Base-by-base conservation (phyloP, 1,140 invertebrate genomes). In the Tetramorium alpestre region DNA sequence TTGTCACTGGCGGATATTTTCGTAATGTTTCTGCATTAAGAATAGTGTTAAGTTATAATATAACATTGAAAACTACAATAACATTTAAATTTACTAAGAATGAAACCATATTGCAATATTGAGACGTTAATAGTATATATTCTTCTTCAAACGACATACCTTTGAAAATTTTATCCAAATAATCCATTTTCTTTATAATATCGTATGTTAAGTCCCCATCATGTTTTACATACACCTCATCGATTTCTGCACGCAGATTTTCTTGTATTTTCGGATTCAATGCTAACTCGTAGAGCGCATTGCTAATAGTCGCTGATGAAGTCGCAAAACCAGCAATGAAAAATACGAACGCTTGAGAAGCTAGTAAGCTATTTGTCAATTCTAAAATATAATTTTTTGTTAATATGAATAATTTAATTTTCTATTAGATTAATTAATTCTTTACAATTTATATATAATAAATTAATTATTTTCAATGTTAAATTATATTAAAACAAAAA, bases 241-340 rank as follows among this genome's bases (percentile, higher is more conserved):
- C 93, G 49, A 64, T 38, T 64, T 64, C 62, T 18, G 16, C 33
- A 38, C 62, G 62, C 13, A 64, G 16, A 6, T 64, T 38, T 3
- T 64, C 62, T 38, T 64, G 62, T 38, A 64, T 64, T 6, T 64
- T 64, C 2, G 8, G 51, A 54, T 54, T 62, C 18, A 62, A 33
- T 33, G 60, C 28, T 33, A 62, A 62, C 13, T 62, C 60, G 0
- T 94, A 95, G 0, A 95, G 69, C 5, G 93, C 89, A 80, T 95
- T 94, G 10, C 94, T 93, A 13, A 97, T 93, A 0, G 96, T 93
- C 7, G 94, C 94, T 16, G 96, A 95, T 3, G 96, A 96, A 0
- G 96, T 97, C 84, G 97, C 96, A 84, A 98, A 93, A 88, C 96
- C 96, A 88, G 96, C 96, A 5, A 96, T 28, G 38, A 96, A 93